Percentiles rank a stretch among this genome's conserved stretches.
These are phyloP conservation scores for Tribolium freemani DNA, from an alignment of 2,888 invertebrate genomes.

Conservation along the genomic window DNA sequence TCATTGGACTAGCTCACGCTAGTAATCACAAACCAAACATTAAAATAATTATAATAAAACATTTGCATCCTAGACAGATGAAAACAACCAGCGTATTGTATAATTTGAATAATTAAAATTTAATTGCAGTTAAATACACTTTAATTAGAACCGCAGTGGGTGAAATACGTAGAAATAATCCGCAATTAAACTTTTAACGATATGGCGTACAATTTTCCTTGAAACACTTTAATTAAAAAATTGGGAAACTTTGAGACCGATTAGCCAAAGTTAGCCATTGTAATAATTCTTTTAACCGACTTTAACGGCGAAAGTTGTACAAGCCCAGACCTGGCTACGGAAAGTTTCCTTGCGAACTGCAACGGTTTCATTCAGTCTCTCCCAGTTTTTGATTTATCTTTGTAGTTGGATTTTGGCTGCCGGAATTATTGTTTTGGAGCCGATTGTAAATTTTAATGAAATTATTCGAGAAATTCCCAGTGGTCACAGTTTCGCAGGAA, in stretches of 20 bases:
- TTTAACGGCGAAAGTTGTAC: neutral
- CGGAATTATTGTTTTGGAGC: slow-evolving; percentile 6
- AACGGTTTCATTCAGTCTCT: slow-evolving; percentile 15
- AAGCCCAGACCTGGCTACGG: neutral
- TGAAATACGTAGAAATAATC: neutral
- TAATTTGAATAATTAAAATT: neutral
- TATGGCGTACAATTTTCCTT: neutral
- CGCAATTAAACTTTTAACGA: neutral
- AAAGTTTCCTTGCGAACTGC: slow-evolving; percentile 8
- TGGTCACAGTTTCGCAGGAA: slow-evolving; percentile 20
- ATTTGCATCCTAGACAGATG: neutral
- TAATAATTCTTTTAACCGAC: slow-evolving; percentile 3
- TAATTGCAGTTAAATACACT: neutral
- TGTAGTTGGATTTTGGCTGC: neutral
- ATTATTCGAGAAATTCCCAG: slow-evolving; percentile 16
- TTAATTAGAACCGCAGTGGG: neutral
- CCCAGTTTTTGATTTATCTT: slow-evolving; percentile 24
- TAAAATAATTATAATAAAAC: neutral
- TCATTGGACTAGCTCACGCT: neutral
- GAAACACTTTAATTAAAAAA: neutral
- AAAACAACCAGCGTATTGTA: neutral
- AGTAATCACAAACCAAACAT: neutral
- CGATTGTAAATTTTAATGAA: slow-evolving; percentile 24
- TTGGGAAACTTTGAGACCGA: neutral
- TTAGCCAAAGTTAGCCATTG: neutral